Conservation (phyloP, 92 coral and sea anemone genomes). For the Isaurus tuberculatus region DNA sequence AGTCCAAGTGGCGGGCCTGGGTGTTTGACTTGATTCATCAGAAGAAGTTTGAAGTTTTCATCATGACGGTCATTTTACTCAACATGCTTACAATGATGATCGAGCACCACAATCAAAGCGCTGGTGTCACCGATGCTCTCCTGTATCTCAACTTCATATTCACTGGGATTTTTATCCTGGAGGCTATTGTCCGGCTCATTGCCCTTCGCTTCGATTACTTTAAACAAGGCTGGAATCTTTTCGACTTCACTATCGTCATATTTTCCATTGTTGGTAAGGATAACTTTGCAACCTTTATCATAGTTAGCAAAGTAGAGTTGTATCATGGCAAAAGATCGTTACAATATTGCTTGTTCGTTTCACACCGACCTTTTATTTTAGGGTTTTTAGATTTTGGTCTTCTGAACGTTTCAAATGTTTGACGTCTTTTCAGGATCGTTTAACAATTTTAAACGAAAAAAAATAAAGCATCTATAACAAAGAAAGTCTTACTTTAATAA, state of each 20-base stretch:
- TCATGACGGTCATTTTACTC: constrained; percentile 90
- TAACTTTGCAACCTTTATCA: background rate
- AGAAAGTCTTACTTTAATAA: too few relatives aligned
- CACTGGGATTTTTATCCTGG: constrained; percentile 89
- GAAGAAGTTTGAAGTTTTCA: constrained; percentile 92
- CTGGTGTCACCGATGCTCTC: constrained; percentile 71
- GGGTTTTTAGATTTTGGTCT: too few relatives aligned
- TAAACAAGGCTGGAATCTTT: constrained; percentile 97
- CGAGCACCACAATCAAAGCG: constrained; percentile 85
- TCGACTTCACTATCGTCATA: constrained; percentile 93
- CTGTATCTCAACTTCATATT: constrained; percentile 85
- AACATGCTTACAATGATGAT: constrained; percentile 98
- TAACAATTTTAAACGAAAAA: too few relatives aligned
- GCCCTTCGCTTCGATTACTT: constrained; percentile 92
- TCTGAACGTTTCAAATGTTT: too few relatives aligned
- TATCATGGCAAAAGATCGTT: too few relatives aligned
- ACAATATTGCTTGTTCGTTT: too few relatives aligned
- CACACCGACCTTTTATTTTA: too few relatives aligned
- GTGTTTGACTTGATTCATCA: constrained; percentile 90
- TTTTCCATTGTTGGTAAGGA: constrained; percentile 91
- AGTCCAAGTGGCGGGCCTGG: constrained; percentile 92
- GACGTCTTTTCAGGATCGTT: too few relatives aligned
- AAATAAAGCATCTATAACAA: too few relatives aligned
- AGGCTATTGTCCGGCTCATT: constrained; percentile 84
- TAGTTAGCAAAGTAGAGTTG: background rate